Conservation (phyloP, 2,888 invertebrate species). For the Calliopum simillimum region DNA sequence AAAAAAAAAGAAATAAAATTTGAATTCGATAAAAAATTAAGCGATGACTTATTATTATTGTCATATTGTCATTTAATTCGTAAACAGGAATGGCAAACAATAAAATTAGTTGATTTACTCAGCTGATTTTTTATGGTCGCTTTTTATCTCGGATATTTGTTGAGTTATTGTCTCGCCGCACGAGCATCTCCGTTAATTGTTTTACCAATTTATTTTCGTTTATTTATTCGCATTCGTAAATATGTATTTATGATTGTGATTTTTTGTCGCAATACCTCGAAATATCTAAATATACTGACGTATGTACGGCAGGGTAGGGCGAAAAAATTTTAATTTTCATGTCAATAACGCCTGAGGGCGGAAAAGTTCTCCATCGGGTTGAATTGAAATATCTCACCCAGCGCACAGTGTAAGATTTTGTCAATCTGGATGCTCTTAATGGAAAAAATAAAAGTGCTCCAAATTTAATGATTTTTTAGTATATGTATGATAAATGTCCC, state of each 20-base stretch:
- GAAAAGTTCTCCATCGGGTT: no score
- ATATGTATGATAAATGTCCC: no score
- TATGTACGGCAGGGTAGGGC: no score
- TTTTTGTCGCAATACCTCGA: slow-evolving; percentile 6
- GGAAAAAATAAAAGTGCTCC: no score
- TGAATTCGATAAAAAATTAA: neutral
- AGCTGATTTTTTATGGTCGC: slow-evolving; percentile 47
- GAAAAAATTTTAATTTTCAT: no score
- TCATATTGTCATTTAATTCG: slow-evolving; percentile 1
- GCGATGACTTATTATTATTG: neutral
- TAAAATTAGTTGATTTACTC: slow-evolving; percentile 56
- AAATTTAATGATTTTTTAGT: no score
- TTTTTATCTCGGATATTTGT: slow-evolving; percentile 15
- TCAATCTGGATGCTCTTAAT: no score
- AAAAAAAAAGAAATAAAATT: neutral
- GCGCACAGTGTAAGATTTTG: no score
- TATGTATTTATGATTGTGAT: slow-evolving; percentile 36
- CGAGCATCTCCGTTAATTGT: slow-evolving; percentile 37
- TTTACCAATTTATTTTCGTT: slow-evolving; percentile 21
- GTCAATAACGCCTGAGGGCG: no score
- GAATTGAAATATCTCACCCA: no score
- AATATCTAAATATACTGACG: no score
- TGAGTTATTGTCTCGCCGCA: slow-evolving; percentile 31
- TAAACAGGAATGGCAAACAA: slow-evolving; percentile 3
- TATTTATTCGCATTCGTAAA: slow-evolving; percentile 2